A percentile compares a stretch with the other conserved stretches of the same genome.
phyloP scores from a whole-genome alignment of 2,888 invertebrate species.

The Hoplodrina blanda region DNA sequence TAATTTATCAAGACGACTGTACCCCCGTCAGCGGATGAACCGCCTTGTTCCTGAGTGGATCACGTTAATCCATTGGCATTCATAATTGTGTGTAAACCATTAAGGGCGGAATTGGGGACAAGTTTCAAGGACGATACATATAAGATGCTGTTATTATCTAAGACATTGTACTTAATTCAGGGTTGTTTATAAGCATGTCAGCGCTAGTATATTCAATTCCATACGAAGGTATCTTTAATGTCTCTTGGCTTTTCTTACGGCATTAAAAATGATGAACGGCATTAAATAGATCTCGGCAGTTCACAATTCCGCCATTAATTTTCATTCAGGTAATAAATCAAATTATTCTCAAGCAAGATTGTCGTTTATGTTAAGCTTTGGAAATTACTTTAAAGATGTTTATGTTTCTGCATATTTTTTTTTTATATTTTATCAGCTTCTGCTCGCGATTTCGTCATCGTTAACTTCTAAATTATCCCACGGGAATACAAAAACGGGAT shows the following conservation, averaged over 20 bases:
- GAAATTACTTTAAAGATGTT: conserved; percentile 12
- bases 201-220: conserved; percentile 29
- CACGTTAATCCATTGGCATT: conserved; percentile 50
- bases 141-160: conserved; percentile 19
- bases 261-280: conserved; percentile 34
- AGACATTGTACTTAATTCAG: conserved; percentile 32
- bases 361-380: conserved; percentile 7
- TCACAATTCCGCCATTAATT: conserved; percentile 18
- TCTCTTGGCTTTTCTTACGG: conserved; percentile 9
- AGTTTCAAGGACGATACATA: conserved; percentile 24
- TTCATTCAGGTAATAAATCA: conserved; percentile 22
- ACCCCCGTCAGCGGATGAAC: conserved; percentile 42
- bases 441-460: no score
- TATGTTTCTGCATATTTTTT: neutral
- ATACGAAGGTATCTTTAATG: neutral
- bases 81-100: conserved; percentile 28
- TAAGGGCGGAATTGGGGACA: neutral
- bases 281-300: conserved; percentile 22
- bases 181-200: conserved; percentile 29
- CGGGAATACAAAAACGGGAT: no score
- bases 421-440: no score
- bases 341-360: conserved; percentile 6
- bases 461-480: no score
- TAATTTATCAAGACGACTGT: conserved; percentile 62
- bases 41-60: conserved; percentile 52